Evolutionary conservation across 2,113 vertebrate genomes (phyloP).

Genomic region (Riparia riparia): DNA sequence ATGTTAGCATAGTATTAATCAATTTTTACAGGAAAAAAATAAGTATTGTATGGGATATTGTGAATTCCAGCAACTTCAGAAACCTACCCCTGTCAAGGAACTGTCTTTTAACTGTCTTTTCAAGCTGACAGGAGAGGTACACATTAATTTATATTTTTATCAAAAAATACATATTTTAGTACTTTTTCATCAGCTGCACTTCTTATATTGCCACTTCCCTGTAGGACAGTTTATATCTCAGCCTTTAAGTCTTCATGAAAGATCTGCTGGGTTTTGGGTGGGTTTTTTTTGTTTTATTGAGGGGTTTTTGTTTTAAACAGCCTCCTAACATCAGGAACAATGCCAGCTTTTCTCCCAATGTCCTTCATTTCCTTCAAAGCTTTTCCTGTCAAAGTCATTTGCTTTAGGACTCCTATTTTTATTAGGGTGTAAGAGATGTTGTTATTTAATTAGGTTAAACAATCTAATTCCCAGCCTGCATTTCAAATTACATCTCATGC

Average conservation of each 20-base stretch:
- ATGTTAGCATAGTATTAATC: neutral
- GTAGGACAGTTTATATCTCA: neutral
- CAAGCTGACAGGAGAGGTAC: neutral
- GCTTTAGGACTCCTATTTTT: conserved; percentile 51
- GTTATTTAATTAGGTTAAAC: conserved; percentile 67
- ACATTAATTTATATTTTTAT: neutral
- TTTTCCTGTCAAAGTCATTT: conserved; percentile 22
- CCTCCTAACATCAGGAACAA: neutral
- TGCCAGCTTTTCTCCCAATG: neutral
- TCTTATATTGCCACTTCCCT: neutral
- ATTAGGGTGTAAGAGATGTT: neutral
- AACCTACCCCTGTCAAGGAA: neutral
- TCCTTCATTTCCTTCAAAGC: neutral
- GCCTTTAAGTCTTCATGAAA: neutral
- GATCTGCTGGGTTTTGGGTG: neutral
- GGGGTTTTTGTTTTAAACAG: neutral
- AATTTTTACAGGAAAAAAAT: neutral
- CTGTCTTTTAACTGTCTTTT: neutral
- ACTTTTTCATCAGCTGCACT: neutral
- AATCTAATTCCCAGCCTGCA: conserved; percentile 46
- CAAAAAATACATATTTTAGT: fast-evolving
- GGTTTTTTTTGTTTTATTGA: neutral
- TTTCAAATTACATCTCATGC: conserved; percentile 26
- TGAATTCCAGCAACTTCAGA: neutral
- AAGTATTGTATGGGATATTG: neutral